Evolutionary conservation across 23 tunicate species (phyloP).

Genomic region (Aplidium turbinatum): DNA sequence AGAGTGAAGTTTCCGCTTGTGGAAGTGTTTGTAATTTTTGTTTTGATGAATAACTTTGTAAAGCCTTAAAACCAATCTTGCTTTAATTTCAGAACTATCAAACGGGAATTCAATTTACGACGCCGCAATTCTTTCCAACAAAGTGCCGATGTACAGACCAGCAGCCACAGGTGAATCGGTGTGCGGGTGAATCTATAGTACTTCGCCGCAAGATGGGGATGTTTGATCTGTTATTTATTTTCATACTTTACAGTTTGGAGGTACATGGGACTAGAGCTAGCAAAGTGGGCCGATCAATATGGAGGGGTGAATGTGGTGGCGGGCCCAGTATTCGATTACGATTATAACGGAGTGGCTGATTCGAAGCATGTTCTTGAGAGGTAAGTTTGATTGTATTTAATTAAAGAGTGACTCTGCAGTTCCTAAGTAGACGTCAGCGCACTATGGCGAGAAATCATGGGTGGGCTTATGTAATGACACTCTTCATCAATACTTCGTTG

Average conservation of each 20-base stretch:
- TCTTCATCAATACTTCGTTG: no score
- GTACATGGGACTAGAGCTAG: slow-evolving; percentile 33
- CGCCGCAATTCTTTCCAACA: slow-evolving; percentile 44
- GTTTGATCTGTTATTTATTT: slow-evolving; percentile 2
- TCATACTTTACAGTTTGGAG: slow-evolving; percentile 54
- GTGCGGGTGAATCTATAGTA: neutral
- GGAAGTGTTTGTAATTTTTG: no score
- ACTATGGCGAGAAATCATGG: no score
- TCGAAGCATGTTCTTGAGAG: slow-evolving; percentile 17
- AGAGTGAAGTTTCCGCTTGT: no score
- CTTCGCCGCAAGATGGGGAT: neutral
- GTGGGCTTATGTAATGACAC: no score
- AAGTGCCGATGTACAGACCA: slow-evolving; percentile 61
- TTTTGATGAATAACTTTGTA: no score
- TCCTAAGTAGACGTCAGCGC: no score
- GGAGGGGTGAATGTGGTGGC: slow-evolving; percentile 46
- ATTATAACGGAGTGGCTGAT: slow-evolving; percentile 76
- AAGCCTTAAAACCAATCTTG: no score
- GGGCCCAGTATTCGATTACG: slow-evolving; percentile 75
- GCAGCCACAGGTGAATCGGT: slow-evolving; percentile 31
- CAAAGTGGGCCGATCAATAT: slow-evolving; percentile 48
- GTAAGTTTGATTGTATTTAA: neutral
- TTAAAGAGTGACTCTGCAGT: neutral
- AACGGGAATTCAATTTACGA: slow-evolving; percentile 36
- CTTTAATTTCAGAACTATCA: slow-evolving; percentile 50